Percentiles rank a stretch among this genome's conserved stretches.
Evolutionary conservation across 2,888 invertebrate species (phyloP).

Genomic region (Acrocera orbiculus): DNA sequence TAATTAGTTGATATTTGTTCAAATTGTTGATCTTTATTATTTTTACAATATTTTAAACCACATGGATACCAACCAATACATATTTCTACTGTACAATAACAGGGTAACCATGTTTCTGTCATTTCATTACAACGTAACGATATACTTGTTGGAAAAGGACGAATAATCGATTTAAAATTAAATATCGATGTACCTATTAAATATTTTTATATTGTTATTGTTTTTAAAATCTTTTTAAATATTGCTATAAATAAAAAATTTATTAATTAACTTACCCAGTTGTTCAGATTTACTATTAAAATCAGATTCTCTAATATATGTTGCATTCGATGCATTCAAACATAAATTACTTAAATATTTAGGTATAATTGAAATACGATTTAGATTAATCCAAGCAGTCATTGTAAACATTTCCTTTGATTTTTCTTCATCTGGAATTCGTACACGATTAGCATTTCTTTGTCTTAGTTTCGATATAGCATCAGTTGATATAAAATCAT

Average conservation of each 20-base stretch:
- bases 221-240: not conserved
- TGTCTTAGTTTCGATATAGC: constrained; percentile 92
- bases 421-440: constrained; percentile 79
- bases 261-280: constrained; percentile 55
- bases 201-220: constrained; percentile 1
- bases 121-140: constrained; percentile 46
- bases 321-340: constrained; percentile 54
- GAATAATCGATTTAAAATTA: constrained; percentile 52
- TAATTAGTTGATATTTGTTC: constrained; percentile 46
- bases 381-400: constrained; percentile 60
- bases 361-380: constrained; percentile 49
- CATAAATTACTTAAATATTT: constrained; percentile 60
- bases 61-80: constrained; percentile 95
- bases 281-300: constrained; percentile 60
- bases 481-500: constrained; percentile 89
- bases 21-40: constrained; percentile 39
- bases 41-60: constrained; percentile 85
- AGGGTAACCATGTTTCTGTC: constrained; percentile 51
- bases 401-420: constrained; percentile 69
- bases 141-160: constrained; percentile 42
- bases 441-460: constrained; percentile 70
- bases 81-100: constrained; percentile 69
- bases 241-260: too few relatives aligned
- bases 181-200: constrained; percentile 49
- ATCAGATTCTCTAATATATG: constrained; percentile 62